phyloP scores from a whole-genome alignment of 2,888 invertebrate genomes.

The Deilephila elpenor region DNA sequence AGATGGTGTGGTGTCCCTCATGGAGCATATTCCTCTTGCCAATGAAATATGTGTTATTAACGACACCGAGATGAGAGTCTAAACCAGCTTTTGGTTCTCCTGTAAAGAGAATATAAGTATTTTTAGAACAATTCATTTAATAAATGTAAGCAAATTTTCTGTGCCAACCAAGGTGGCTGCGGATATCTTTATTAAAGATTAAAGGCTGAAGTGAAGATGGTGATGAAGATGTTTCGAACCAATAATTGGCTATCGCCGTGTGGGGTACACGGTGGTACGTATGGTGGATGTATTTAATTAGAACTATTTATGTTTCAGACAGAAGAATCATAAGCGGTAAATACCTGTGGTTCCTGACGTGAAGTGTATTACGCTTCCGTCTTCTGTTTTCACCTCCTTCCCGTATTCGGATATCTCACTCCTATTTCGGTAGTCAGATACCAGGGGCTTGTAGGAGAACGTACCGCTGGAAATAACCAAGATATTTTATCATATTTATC shows the following conservation, averaged over 20 bases:
- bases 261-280: too few relatives aligned
- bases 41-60: constrained; percentile 90
- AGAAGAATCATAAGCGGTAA: constrained; percentile 34
- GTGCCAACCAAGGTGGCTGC: too few relatives aligned
- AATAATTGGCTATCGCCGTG: too few relatives aligned
- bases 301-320: too few relatives aligned
- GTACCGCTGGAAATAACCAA: constrained; percentile 62
- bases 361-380: constrained; percentile 91
- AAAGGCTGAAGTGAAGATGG: too few relatives aligned
- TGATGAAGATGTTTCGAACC: too few relatives aligned
- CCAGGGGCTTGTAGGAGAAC: constrained; percentile 55
- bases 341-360: constrained; percentile 88
- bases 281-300: too few relatives aligned
- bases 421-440: constrained; percentile 53
- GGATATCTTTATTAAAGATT: too few relatives aligned
- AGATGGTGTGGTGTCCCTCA: constrained; percentile 80
- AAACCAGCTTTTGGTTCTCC: constrained; percentile 91
- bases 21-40: constrained; percentile 82
- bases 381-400: constrained; percentile 86
- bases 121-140: too few relatives aligned
- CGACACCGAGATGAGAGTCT: constrained; percentile 89
- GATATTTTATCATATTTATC: neutral
- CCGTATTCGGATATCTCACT: constrained; percentile 71
- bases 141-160: too few relatives aligned
- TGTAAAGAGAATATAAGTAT: constrained; percentile 50